phyloP scores from a whole-genome alignment of 2,888 invertebrate species.

The Drosophila tanythrix region DNA sequence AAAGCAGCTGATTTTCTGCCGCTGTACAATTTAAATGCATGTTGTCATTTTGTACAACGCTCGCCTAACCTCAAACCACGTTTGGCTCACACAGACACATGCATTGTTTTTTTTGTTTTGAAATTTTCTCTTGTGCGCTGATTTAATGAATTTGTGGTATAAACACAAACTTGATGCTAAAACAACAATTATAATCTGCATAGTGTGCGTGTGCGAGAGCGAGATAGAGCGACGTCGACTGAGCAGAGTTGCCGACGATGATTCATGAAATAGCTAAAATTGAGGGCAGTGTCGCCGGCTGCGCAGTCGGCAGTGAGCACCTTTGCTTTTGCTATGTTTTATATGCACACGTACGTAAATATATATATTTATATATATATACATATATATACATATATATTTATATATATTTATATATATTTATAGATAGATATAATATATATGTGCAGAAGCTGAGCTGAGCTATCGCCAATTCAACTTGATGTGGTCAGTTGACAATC shows the following conservation, averaged over 20 bases:
- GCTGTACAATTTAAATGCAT: conserved; percentile 45
- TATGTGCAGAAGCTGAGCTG: conserved; percentile 19
- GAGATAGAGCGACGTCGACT: conserved; percentile 6
- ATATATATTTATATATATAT: background rate
- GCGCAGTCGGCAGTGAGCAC: conserved; percentile 51
- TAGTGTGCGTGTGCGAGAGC: conserved; percentile 4
- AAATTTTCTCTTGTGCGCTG: conserved; percentile 43
- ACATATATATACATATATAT: background rate
- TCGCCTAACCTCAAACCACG: conserved; percentile 63
- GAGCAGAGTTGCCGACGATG: conserved; percentile 33
- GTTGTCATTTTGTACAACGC: conserved; percentile 46
- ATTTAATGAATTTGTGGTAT: conserved; percentile 49
- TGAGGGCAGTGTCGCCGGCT: conserved; percentile 43
- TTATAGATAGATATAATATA: background rate
- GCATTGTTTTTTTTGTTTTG: conserved; percentile 5
- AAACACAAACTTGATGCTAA: conserved; percentile 37
- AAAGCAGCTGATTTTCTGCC: conserved; percentile 61
- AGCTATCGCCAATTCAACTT: conserved; percentile 40
- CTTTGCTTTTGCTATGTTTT: conserved; percentile 46
- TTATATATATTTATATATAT: conserved; percentile 2
- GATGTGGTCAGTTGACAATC: conserved; percentile 37
- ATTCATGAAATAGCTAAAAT: conserved; percentile 53
- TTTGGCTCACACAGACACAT: conserved; percentile 36
- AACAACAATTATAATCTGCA: conserved; percentile 22
- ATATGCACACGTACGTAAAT: conserved; percentile 14